These are phyloP conservation scores for Sus cebifrons DNA, from an alignment of 2,797 vertebrate genomes.

Conservation along the genomic window DNA sequence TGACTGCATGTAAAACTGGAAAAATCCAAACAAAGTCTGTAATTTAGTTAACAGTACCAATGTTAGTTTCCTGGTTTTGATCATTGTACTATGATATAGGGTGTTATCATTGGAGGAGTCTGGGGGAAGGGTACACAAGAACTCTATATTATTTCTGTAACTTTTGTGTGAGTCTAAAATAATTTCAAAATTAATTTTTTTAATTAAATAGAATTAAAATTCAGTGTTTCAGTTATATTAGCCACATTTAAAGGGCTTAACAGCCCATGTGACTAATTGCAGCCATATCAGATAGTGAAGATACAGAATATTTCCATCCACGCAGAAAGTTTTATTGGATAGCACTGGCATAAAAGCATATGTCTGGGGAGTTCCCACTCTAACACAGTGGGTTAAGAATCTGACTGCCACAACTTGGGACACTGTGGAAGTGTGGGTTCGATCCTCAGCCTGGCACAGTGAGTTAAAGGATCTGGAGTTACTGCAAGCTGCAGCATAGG, in stretches of 20 bases:
- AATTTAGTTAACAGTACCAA: neutral
- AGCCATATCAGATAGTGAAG: neutral
- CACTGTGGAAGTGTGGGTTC: too few relatives aligned
- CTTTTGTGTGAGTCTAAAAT: slow-evolving; percentile 12
- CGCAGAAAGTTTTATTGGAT: slow-evolving; percentile 18
- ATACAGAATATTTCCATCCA: slow-evolving; percentile 37
- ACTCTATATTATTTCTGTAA: slow-evolving; percentile 9
- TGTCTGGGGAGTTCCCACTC: neutral
- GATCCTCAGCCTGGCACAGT: too few relatives aligned
- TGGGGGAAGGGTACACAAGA: neutral
- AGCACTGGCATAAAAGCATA: slow-evolving; percentile 8
- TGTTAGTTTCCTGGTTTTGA: slow-evolving; percentile 26
- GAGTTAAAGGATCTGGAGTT: too few relatives aligned
- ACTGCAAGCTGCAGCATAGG: too few relatives aligned
- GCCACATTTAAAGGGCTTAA: neutral
- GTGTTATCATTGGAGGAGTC: neutral
- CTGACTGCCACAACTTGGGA: too few relatives aligned
- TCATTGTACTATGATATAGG: neutral
- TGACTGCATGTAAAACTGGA: slow-evolving; percentile 21
- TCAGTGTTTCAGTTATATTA: slow-evolving; percentile 17
- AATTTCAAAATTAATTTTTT: slow-evolving; percentile 29
- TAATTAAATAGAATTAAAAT: slow-evolving; percentile 14
- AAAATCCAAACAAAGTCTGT: neutral
- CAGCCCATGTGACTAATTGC: neutral
- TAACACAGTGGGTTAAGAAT: too few relatives aligned